Evolutionary conservation across 1,140 invertebrate genomes (phyloP), one percentile per base, ranked within the genome.

Genomic region (Acromyrmex heyeri): DNA sequence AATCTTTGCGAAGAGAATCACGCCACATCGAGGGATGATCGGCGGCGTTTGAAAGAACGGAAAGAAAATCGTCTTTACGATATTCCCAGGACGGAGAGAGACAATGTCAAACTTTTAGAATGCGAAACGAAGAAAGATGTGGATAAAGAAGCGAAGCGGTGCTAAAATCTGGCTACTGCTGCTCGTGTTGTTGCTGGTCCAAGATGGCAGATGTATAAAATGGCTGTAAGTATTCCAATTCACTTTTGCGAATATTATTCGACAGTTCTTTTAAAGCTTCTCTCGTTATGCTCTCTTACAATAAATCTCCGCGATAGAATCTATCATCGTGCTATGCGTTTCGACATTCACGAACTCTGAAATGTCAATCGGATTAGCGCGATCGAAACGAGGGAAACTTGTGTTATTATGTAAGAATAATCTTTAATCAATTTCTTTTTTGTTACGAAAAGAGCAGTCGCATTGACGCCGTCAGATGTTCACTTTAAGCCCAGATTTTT

Each of bases 201-300:
- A 93, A 75, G 92, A 90, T 83, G 94, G 92, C 87, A 88, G 90
- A 87, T 95, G 94, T 92, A 95, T 95, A 88, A 95, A 95, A 93
- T 95, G 95, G 95, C 92, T 95, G 95, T 95, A 90, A 95, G 94
- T 95, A 93, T 44, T 72, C 38, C 1, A 75, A 30, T 73, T 73
- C 2, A 44, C 21, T 50, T 78, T 65, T 62, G 27, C 16, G 0
- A n/a, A 4, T 4, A 38, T 69, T 79, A 62, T 70, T 72, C 18
- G 30, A 21, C 16, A 21, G 30, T 59, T 64, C 6, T 75, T 53
- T 16, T 6, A 4, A 55, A 2, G 18, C 18, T 27, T 73, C 14
- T 48, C 34, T 10, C 18, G 55, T 57, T n/a, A 57, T 6, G 27
- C 5, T 87, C n/a, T 48, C 27, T 44, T 50, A 59, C 21, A 48